Evolutionary conservation across 2,888 invertebrate species (phyloP), one percentile per base, ranked within the genome.

Genomic region (Rhagium mordax): DNA sequence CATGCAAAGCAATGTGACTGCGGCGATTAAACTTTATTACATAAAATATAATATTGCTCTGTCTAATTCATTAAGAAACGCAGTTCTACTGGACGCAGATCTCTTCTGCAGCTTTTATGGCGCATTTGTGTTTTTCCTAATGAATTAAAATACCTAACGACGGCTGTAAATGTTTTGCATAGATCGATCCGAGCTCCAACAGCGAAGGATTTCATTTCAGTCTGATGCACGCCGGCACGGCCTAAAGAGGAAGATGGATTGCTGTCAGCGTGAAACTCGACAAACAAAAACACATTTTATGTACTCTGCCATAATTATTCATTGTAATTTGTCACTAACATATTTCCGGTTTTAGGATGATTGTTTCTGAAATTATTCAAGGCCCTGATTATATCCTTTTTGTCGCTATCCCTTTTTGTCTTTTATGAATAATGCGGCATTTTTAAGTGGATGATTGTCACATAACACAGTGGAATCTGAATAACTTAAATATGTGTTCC

Each of bases 271-370:
- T 76, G 78, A 75, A 77, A 74, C 66, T 64, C 62, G 64, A 51
- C 72, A 67, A 68, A 74, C 81, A 80, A 80, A 81, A 81, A 79
- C 79, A 75, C 76, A 76, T 75, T 80, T 81, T 81, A 76, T 79
- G 78, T 77, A 78, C 76, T 76, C 72, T 70, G 74, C 72, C 76
- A 72, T 81, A 82, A 81, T 83, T 83, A 83, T 81, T 83, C 83
- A 81, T 81, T 79, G 78, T 81, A 79, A 80, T 79, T 82, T 82
- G 82, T 82, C 83, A 81, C 78, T 74, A 81, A 79, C 82, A 82
- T 79, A 81, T 78, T 81, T 82, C 75, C 75, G 77, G 78, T 80
- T 81, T 82, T 80, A 81, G 76, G 76, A 75, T 70, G 78, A 81
- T 65, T 81, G 71, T 68, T 71, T 67, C 41, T 62, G 70, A 51